Base-by-base conservation (phyloP, 2,113 vertebrate species). In the Bubo blakistoni region DNA sequence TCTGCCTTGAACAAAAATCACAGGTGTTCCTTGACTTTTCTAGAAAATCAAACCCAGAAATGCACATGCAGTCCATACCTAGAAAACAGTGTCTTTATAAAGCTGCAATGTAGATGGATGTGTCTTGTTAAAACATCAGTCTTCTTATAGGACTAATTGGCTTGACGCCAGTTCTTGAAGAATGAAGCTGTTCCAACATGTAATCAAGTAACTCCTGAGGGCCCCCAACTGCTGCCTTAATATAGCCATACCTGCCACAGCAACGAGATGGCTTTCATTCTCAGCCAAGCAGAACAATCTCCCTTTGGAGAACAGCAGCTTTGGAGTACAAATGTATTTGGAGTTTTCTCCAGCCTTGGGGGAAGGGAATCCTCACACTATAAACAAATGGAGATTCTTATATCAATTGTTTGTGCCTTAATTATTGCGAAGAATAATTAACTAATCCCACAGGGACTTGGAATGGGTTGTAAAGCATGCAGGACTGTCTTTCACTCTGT, bases 141-240 rank as follows among this genome's bases (percentile, higher is more conserved):
- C 94, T 96, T 97, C 79, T 83, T 96, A 40, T 26, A 94, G 78
- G 81, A 92, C 93, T 96, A 94, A 96, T 95, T 97, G 97, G 94
- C 93, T 82, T 55, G 21, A 11, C 77, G 97, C 97, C 97, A 94
- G 81, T 38, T 70, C 32, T 67, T 96, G 94, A 95, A 67, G 97
- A 93, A 96, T 94, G 96, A 97, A 96, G 93, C 96, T 96, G 95
- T 96, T 97, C 88, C 93, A 97, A 90, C 36, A 22, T 96, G 96
- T 96, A 95, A 97, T 96, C 95, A 97, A 96, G 90, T 86, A 93
- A 71, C 90, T 97, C 97, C 96, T 90, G 93, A 91, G 92, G 95
- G 90, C 81, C 91, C 93, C 93, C 95, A 78, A 46, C 63, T 91
- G 88, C 88, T 94, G 86, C 95, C 86, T 96, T 88, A 91, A 90